Base-by-base conservation (phyloP, 2,888 invertebrate species). In the Herminia tarsipennalis region DNA sequence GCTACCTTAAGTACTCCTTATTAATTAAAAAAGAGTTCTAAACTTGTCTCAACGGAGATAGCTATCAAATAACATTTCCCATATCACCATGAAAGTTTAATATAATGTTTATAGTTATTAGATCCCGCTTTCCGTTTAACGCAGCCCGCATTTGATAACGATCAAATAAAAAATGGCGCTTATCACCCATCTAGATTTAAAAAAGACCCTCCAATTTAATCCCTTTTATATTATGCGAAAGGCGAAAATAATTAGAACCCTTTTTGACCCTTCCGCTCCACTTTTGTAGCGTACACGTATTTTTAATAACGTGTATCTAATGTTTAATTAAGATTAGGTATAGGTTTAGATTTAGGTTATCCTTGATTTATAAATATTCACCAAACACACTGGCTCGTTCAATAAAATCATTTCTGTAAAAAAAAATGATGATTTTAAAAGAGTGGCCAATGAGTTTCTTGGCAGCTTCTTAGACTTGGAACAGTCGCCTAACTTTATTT, bases 161-260 rank as follows among this genome's bases (percentile, higher is more conserved):
- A 71, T 73, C 71, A 52, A 50, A 63, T 67, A 63, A 68, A 75
- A 71, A 66, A 60, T 46, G 45, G 49, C 52, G 64, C 56, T 49
- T 67, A 70, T 73, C 63, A 60, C 40, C 28, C 58, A 70, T 71
- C 72, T 72, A 70, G 68, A 72, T 73, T 68, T 59, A 62, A 68
- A 66, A 70, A 73, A 67, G 59, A 52, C 24, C 40, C 38, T 45
- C 44, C 59, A 62, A 54, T 51, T 58, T 63, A 62, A 63, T 56
- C 58, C 47, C 18, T 48, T 55, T 55, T 57, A 41, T 60, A 57
- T 56, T 47, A 43, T 46, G 47, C 52, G 48, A 57, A 58, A 66
- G 60, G 43, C 33, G 52, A 65, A 67, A 50, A 62, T 65, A 70
- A 68, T 65, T 63, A 58, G 41, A 54, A 39, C 46, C 48, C 30